A percentile compares a stretch with the other conserved stretches of the same genome.
These are phyloP conservation scores for Heteropelma amictum DNA, from an alignment of 2,888 invertebrate species.

Conservation along the genomic window DNA sequence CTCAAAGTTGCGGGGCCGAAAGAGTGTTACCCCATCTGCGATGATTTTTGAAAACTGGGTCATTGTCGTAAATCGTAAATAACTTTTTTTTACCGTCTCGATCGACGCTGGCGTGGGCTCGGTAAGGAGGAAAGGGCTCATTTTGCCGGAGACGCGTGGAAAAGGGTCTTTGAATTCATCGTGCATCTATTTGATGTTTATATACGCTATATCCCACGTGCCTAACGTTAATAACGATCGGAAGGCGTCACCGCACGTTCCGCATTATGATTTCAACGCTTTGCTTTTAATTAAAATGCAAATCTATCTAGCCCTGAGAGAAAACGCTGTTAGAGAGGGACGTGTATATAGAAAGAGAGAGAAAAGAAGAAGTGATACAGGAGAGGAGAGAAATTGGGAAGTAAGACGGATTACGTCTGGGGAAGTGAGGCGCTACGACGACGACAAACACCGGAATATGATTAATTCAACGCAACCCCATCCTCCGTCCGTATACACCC, in stretches of 20 bases:
- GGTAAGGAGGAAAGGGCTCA: constrained; percentile 12
- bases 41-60: constrained; percentile 16
- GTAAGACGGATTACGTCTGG: constrained; percentile 78
- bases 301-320: constrained; percentile 77
- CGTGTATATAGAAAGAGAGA: constrained; percentile 47
- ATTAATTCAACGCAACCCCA: constrained; percentile 77
- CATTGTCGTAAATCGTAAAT: constrained; percentile 2
- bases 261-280: constrained; percentile 83
- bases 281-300: constrained; percentile 82
- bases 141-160: constrained; percentile 25
- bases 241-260: constrained; percentile 74
- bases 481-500: no score
- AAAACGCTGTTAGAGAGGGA: constrained; percentile 49
- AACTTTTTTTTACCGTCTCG: constrained; percentile 13
- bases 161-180: constrained; percentile 35
- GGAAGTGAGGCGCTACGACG: constrained; percentile 73
- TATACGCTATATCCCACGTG: constrained; percentile 51
- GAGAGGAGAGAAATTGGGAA: constrained; percentile 70
- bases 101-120: constrained; percentile 16
- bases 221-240: constrained; percentile 61
- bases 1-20: neutral
- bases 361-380: constrained; percentile 57
- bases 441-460: constrained; percentile 78
- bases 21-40: neutral
- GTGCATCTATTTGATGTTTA: constrained; percentile 55